phyloP scores from a whole-genome alignment of 1,140 invertebrate species.

The Bombus superbus region DNA sequence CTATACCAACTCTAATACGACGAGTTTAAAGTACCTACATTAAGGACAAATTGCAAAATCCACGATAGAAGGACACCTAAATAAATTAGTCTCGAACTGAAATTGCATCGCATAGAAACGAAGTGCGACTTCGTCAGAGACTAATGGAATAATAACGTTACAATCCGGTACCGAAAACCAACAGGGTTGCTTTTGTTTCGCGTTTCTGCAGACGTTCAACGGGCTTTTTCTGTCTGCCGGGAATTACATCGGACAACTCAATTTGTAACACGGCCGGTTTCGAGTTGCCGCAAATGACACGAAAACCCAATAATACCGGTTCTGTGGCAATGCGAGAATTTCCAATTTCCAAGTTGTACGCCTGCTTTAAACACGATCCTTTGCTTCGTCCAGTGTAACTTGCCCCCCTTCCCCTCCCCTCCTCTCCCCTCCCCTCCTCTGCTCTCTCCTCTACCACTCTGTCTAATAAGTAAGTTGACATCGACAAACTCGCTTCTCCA shows the following conservation, averaged over 20 bases:
- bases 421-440: fast-evolving
- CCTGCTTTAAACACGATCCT: conserved; percentile 20
- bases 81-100: background rate
- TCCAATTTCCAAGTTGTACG: conserved; percentile 61
- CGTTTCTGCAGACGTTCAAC: conserved; percentile 26
- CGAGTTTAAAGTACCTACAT: no score
- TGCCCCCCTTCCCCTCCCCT: fast-evolving
- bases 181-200: conserved; percentile 7
- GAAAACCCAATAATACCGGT: conserved; percentile 58
- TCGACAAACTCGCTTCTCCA: background rate
- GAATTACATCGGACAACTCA: conserved; percentile 43
- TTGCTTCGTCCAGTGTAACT: background rate
- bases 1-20: no score
- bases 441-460: background rate
- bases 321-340: conserved; percentile 56
- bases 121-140: background rate
- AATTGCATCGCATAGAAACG: background rate
- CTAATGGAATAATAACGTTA: conserved; percentile 34
- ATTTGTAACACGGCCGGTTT: conserved; percentile 39
- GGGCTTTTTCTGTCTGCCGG: conserved; percentile 21
- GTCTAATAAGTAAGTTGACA: background rate
- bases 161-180: conserved; percentile 24
- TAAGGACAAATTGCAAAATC: background rate
- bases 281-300: conserved; percentile 51
- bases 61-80: background rate